A percentile compares a stretch with the other conserved stretches of the same genome.
These are phyloP conservation scores for Cephus cinctus DNA, from an alignment of 1,140 invertebrate species.

Conservation along the genomic window DNA sequence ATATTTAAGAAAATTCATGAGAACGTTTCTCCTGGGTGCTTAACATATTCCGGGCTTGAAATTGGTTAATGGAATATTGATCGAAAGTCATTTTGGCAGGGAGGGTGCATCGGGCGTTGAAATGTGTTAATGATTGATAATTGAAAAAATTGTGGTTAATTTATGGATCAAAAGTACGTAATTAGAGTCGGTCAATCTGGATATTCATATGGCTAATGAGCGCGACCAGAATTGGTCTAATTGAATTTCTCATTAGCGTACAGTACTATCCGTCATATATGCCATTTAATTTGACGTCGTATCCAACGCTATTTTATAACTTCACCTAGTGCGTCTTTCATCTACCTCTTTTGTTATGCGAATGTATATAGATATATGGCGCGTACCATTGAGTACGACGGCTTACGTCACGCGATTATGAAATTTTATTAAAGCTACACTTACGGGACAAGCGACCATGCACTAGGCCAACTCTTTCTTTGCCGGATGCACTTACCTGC, in stretches of 20 bases:
- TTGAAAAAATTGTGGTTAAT: no score
- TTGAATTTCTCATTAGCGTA: constrained; percentile 28
- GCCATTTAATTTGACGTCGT: constrained; percentile 27
- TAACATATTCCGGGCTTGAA: no score
- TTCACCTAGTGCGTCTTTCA: constrained; percentile 20
- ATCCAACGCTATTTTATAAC: constrained; percentile 24
- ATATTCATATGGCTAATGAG: constrained; percentile 23
- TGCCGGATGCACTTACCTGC: constrained; percentile 27
- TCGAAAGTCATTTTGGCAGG: no score
- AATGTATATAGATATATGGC: background rate
- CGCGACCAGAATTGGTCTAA: constrained; percentile 23
- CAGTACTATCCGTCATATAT: constrained; percentile 29
- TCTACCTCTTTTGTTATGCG: constrained; percentile 4
- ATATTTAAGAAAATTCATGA: no score
- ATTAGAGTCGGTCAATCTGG: no score
- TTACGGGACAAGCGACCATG: background rate
- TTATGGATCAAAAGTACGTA: no score
- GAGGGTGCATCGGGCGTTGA: no score
- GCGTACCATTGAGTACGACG: background rate
- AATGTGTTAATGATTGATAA: no score
- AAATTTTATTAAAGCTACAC: background rate
- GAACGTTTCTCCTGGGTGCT: no score
- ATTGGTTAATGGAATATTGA: no score
- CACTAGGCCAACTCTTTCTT: background rate
- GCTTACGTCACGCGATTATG: background rate